Evolutionary conservation across 1,140 invertebrate species (phyloP), one percentile per base, ranked within the genome.

Genomic region (Zaprionus tsacasi): DNA sequence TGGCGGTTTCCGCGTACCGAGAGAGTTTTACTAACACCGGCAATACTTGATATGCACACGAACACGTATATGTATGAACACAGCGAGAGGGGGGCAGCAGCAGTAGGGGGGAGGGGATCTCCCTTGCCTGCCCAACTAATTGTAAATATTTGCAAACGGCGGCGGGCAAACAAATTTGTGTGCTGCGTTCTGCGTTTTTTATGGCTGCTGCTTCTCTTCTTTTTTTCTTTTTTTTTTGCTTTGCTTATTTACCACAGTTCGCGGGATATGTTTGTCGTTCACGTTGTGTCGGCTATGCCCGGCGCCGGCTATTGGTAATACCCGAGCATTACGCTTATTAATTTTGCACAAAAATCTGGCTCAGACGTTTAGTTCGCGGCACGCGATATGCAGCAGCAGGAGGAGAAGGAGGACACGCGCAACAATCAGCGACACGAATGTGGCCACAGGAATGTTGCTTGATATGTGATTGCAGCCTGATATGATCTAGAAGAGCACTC

Each of bases 61-160:
- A 40, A n/a, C 12, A 40, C 38, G 13, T 11, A 3, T 5, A 40
- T 12, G 13, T n/a, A 12, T 50, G 45, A 50, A 50, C 17, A 50
- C 45, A 50, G 17, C 27, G 27, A 30, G 27, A 4, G 27, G 27
- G 8, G n/a, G 40, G 52, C 10, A 57, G 21, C 21, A 56, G 43
- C 38, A 15, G 2, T 7, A 6, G 40, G 40, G 40, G 30, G 30
- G 30, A 0, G 30, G 30, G 30, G 30, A 0, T 33, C 30, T 33
- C 33, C 33, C 33, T 35, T 45, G 12, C 8, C 13, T 40, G 8
- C 17, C 65, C 61, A 68, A 74, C 75, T 74, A 77, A 77, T 77
- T 74, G 75, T 52, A 77, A 77, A 77, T 77, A 74, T 77, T 77
- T 77, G 75, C 71, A 60, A 17, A 25, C 45, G 45, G 40, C 67